Percentiles rank a stretch among this genome's conserved stretches.
Conservation (phyloP, 2,888 invertebrate species). For the Chymomyza caudatula region DNA sequence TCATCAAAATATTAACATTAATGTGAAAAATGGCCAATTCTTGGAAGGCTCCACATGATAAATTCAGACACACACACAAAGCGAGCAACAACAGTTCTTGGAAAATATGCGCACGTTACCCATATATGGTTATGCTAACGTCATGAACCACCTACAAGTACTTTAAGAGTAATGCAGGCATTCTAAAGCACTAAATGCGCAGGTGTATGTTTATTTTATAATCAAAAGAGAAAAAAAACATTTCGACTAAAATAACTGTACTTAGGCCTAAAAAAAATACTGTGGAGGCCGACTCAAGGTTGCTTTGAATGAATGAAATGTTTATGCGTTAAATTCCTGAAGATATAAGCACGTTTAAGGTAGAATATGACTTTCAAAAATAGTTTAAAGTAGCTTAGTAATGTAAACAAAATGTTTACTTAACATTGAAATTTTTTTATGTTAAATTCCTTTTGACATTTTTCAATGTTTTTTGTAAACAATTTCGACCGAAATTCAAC, state of each 20-base stretch:
- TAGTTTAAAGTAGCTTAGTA: background rate
- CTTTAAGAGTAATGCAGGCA: slow-evolving; percentile 35
- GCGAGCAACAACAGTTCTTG: slow-evolving; percentile 38
- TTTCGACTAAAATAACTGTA: slow-evolving; percentile 52
- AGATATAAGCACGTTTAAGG: background rate
- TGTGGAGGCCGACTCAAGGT: background rate
- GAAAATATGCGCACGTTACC: slow-evolving; percentile 64
- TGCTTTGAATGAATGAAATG: background rate
- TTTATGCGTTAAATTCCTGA: background rate
- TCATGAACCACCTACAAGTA: slow-evolving; percentile 49
- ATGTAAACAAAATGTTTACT: background rate
- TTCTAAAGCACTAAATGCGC: slow-evolving; percentile 2
- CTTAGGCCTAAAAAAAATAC: slow-evolving; percentile 25
- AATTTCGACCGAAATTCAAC: background rate
- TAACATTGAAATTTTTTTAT: background rate
- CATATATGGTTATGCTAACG: slow-evolving; percentile 46
- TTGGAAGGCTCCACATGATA: slow-evolving; percentile 57
- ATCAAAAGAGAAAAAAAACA: background rate
- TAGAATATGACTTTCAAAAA: background rate
- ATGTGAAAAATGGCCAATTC: slow-evolving; percentile 55
- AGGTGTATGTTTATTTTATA: slow-evolving; percentile 9
- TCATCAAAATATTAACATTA: slow-evolving; percentile 53
- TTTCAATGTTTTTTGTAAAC: too few species aligned
- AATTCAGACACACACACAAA: slow-evolving; percentile 29
- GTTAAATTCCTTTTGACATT: too few species aligned